phyloP scores from a whole-genome alignment of 1,140 invertebrate species.

The Limonius californicus region DNA sequence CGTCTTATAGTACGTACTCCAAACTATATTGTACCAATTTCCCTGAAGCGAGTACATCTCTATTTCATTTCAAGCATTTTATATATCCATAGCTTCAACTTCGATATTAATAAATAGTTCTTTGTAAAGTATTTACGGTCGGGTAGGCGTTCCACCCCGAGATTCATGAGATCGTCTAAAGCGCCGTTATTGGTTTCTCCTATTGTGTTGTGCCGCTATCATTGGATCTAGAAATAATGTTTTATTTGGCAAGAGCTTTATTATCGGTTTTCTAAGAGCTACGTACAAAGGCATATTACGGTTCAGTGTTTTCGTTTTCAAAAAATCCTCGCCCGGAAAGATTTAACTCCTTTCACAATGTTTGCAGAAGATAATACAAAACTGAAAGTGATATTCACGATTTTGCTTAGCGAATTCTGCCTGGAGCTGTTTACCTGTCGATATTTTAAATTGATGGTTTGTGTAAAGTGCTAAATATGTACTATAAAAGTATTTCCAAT shows the following conservation, averaged over 20 bases:
- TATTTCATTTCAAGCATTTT: neutral
- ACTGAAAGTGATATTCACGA: neutral
- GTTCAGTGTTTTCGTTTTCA: neutral
- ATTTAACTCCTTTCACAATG: neutral
- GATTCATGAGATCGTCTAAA: slow-evolving; percentile 30
- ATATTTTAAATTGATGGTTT: slow-evolving; percentile 8
- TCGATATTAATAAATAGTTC: slow-evolving; percentile 35
- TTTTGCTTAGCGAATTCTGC: neutral
- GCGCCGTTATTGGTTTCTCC: slow-evolving; percentile 31
- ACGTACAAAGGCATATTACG: slow-evolving; percentile 6
- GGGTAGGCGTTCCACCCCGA: slow-evolving; percentile 29
- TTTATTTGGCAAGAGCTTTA: slow-evolving; percentile 16
- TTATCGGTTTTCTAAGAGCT: slow-evolving; percentile 13
- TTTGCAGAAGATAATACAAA: neutral
- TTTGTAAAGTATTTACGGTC: slow-evolving; percentile 34
- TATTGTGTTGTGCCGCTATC: slow-evolving; percentile 25
- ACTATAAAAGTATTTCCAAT: slow-evolving; percentile 7
- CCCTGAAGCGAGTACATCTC: neutral
- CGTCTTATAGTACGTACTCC: too few species aligned
- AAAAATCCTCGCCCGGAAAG: neutral
- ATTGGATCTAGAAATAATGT: slow-evolving; percentile 16
- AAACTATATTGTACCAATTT: too few species aligned
- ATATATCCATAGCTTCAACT: slow-evolving; percentile 21
- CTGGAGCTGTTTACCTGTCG: neutral
- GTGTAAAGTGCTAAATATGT: neutral